Evolutionary conservation across 30 jellyfish, hydroid and myxozoan genomes (phyloP).

Genomic region (Cassiopea xamachana): DNA sequence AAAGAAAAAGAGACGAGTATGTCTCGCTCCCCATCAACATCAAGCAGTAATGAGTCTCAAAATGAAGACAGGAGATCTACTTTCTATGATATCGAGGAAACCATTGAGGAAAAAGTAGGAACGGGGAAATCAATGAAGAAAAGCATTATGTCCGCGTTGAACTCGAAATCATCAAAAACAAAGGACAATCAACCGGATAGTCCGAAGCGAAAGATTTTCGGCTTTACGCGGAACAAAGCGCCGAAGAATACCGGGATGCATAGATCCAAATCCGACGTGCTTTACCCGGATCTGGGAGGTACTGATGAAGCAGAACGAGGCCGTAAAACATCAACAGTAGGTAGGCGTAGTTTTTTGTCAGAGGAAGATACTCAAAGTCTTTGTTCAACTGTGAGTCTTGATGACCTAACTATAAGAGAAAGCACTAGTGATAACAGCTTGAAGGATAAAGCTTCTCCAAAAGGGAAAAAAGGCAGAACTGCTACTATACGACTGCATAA

Average conservation of each 20-base stretch:
- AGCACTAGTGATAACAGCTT: slow-evolving; percentile 58
- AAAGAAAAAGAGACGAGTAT: slow-evolving; percentile 36
- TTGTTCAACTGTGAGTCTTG: slow-evolving; percentile 35
- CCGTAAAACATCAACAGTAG: neutral
- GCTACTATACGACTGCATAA: slow-evolving; percentile 46
- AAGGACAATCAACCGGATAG: slow-evolving; percentile 58
- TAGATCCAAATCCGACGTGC: slow-evolving; percentile 75
- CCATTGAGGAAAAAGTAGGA: slow-evolving; percentile 25
- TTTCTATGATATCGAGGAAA: slow-evolving; percentile 47
- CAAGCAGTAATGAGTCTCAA: slow-evolving; percentile 72
- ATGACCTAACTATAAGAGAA: slow-evolving; percentile 34
- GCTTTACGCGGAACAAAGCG: slow-evolving; percentile 46
- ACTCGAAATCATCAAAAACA: slow-evolving; percentile 27
- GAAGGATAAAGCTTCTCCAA: slow-evolving; percentile 54
- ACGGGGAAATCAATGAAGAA: slow-evolving; percentile 51
- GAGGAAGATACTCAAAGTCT: slow-evolving; percentile 65
- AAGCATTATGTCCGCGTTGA: slow-evolving; percentile 44
- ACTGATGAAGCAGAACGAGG: slow-evolving; percentile 15
- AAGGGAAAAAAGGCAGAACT: slow-evolving; percentile 48
- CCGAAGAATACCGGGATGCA: slow-evolving; percentile 61
- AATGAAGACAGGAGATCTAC: slow-evolving; percentile 49
- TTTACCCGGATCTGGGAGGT: slow-evolving; percentile 32
- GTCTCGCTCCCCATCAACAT: slow-evolving; percentile 75
- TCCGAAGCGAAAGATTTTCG: slow-evolving; percentile 59
- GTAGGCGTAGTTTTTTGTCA: slow-evolving; percentile 21